Percentiles rank a stretch among this genome's conserved stretches.
Conservation (phyloP, 2,113 vertebrate species). For the Ahaetulla prasina region DNA sequence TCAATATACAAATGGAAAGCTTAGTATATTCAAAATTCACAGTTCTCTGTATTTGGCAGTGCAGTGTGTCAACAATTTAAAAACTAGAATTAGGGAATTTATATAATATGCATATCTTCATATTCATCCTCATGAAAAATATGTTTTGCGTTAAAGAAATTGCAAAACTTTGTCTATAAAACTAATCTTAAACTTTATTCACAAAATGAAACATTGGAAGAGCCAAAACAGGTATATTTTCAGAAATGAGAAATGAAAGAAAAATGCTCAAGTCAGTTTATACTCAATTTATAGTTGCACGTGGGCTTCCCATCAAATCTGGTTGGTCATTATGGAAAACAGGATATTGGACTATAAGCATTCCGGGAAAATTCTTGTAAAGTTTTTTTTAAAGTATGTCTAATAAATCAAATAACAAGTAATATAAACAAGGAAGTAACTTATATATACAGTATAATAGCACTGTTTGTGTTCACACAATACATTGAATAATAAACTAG, state of each 20-base stretch:
- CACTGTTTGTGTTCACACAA: neutral
- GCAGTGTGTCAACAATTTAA: neutral
- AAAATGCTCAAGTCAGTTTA: neutral
- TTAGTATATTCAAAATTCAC: neutral
- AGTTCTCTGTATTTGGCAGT: neutral
- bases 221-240: neutral
- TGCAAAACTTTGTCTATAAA: neutral
- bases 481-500: neutral
- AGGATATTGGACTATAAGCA: neutral
- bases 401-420: neutral
- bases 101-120: neutral
- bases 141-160: neutral
- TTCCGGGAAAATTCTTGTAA: neutral
- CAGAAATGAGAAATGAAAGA: neutral
- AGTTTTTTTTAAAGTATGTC: neutral
- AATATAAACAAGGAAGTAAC: neutral
- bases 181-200: neutral
- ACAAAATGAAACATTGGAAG: neutral
- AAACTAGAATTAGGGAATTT: neutral
- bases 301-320: neutral
- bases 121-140: neutral
- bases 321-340: neutral
- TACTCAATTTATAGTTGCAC: neutral
- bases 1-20: neutral
- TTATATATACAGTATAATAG: neutral